These are phyloP conservation scores for Scelioninae gen. 1 DNA, from an alignment of 2,888 invertebrate species.

Conservation along the genomic window DNA sequence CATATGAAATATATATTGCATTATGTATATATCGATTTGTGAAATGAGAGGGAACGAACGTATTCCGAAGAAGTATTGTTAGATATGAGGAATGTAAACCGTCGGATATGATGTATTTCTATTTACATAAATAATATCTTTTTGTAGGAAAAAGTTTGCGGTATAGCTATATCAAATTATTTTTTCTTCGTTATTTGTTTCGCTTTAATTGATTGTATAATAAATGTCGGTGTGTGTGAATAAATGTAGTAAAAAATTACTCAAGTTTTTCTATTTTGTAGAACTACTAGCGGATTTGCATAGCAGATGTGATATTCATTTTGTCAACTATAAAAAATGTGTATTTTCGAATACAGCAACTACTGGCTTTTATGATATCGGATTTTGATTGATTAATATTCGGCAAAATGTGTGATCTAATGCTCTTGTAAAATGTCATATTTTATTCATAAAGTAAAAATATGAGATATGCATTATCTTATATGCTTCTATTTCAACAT, in stretches of 20 bases:
- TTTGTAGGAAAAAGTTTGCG: neutral
- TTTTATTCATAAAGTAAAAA: conserved; percentile 44
- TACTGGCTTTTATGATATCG: conserved; percentile 36
- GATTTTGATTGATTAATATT: conserved; percentile 45
- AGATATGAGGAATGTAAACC: conserved; percentile 19
- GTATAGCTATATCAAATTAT: neutral
- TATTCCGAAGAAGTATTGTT: conserved; percentile 25
- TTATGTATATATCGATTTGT: conserved; percentile 27
- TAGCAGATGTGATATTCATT: conserved; percentile 34
- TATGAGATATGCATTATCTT: conserved; percentile 21
- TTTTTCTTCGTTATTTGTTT: neutral
- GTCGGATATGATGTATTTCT: conserved; percentile 14
- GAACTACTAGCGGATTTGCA: conserved; percentile 22
- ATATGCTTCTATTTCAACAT: conserved; percentile 2
- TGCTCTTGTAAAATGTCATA: conserved; percentile 36
- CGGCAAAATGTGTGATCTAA: conserved; percentile 32
- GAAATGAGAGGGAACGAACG: conserved; percentile 22
- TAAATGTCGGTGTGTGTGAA: conserved; percentile 1
- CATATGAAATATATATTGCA: conserved; percentile 27
- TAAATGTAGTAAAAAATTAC: conserved; percentile 27
- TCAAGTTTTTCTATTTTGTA: neutral
- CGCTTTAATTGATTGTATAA: conserved; percentile 2
- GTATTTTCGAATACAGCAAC: conserved; percentile 32
- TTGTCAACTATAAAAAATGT: conserved; percentile 24
- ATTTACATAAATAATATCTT: conserved; percentile 18